Evolutionary conservation across 2,888 invertebrate genomes (phyloP).

Genomic region (Prosapia bicincta): DNA sequence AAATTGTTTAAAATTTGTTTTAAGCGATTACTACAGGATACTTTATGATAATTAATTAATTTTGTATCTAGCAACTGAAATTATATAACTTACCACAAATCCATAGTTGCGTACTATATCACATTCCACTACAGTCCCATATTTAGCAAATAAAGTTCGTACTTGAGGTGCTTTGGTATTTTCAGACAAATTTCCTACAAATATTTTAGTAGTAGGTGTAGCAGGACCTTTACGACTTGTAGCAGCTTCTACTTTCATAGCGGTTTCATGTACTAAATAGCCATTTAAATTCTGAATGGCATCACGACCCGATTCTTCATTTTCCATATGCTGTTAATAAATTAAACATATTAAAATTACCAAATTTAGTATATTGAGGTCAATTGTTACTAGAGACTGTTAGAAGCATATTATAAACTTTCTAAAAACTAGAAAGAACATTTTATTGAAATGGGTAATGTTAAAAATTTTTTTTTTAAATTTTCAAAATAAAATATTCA

Average conservation of each 20-base stretch:
- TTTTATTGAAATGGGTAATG: too few species aligned
- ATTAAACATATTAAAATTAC: too few species aligned
- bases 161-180: slow-evolving; percentile 90
- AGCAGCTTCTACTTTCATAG: slow-evolving; percentile 88
- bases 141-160: slow-evolving; percentile 90
- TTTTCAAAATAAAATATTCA: too few species aligned
- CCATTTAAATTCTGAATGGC: slow-evolving; percentile 89
- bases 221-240: slow-evolving; percentile 86
- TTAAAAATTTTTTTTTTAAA: too few species aligned
- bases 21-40: too few species aligned
- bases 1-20: too few species aligned
- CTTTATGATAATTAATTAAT: too few species aligned
- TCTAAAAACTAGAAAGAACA: too few species aligned
- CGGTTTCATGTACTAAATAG: slow-evolving; percentile 79
- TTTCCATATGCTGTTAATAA: slow-evolving; percentile 91
- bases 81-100: slow-evolving; percentile 68
- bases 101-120: slow-evolving; percentile 98
- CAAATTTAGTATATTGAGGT: too few species aligned
- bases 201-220: slow-evolving; percentile 90
- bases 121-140: slow-evolving; percentile 93
- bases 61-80: not conserved
- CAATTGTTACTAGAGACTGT: too few species aligned
- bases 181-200: slow-evolving; percentile 94
- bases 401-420: too few species aligned
- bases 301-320: slow-evolving; percentile 86